Evolutionary conservation across 2,797 vertebrate species (phyloP).

Genomic region (Eulemur rubriventer): DNA sequence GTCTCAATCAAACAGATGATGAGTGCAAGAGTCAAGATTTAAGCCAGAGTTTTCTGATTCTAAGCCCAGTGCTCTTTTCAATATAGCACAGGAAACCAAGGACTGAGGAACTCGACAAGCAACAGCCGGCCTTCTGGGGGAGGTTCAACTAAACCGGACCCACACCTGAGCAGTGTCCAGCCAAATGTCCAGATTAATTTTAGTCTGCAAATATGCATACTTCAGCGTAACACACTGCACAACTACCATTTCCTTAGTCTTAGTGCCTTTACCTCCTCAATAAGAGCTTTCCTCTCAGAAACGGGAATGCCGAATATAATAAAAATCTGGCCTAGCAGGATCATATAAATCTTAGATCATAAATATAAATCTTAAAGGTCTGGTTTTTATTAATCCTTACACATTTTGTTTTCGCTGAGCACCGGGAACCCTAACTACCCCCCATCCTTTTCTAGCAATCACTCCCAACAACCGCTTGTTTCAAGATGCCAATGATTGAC

Average conservation of each 20-base stretch:
- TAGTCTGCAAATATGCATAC: conserved; percentile 17
- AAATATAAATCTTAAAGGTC: conserved; percentile 15
- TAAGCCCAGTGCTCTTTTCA: background rate
- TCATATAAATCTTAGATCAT: background rate
- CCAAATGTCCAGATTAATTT: conserved; percentile 23
- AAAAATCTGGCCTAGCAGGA: background rate
- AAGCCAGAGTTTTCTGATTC: background rate
- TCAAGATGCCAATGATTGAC: background rate
- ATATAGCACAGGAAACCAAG: background rate
- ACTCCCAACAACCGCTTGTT: conserved; percentile 46
- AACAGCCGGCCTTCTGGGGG: background rate
- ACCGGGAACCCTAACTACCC: background rate
- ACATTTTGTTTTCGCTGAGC: background rate
- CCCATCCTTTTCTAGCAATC: conserved; percentile 9
- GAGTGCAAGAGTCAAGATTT: background rate
- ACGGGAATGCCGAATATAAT: background rate
- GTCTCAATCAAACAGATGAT: background rate
- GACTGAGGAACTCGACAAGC: background rate
- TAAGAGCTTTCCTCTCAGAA: conserved; percentile 28
- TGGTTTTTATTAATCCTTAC: background rate
- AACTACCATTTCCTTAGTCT: conserved; percentile 30
- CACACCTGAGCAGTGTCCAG: background rate
- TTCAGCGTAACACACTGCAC: background rate
- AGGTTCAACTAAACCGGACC: background rate
- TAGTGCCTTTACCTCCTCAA: background rate